phyloP scores from a whole-genome alignment of 1,140 invertebrate genomes.

The Hetaerina americana region DNA sequence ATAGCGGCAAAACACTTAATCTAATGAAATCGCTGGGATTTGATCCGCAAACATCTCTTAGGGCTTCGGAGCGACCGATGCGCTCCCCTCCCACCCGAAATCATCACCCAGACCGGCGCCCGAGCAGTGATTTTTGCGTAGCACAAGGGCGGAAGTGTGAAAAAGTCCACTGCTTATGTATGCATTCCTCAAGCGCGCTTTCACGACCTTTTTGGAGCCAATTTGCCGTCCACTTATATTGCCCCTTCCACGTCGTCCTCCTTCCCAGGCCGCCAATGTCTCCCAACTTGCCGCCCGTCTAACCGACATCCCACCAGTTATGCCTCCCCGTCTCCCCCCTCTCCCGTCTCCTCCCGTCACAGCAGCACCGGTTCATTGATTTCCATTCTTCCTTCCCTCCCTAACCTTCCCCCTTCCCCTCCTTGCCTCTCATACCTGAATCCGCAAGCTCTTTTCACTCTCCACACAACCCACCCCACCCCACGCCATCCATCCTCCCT shows the following conservation, averaged over 20 bases:
- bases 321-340: not conserved
- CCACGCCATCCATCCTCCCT: not conserved
- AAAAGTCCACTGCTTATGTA: not conserved
- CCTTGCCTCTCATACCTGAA: not conserved
- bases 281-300: not conserved
- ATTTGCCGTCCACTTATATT: not conserved
- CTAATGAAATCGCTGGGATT: not conserved
- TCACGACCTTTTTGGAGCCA: not conserved
- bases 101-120: not conserved
- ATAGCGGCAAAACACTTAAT: not conserved
- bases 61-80: not conserved
- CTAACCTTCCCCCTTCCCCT: not conserved
- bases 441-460: not conserved
- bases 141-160: not conserved
- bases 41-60: not conserved
- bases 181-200: not conserved
- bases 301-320: not conserved
- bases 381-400: not conserved
- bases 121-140: not conserved
- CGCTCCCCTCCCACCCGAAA: not conserved
- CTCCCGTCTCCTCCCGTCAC: not conserved
- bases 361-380: not conserved
- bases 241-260: not conserved
- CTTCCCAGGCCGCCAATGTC: not conserved
- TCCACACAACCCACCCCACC: not conserved